Base-by-base conservation (phyloP, 2,797 vertebrate species). In the Pitangus sulphuratus region DNA sequence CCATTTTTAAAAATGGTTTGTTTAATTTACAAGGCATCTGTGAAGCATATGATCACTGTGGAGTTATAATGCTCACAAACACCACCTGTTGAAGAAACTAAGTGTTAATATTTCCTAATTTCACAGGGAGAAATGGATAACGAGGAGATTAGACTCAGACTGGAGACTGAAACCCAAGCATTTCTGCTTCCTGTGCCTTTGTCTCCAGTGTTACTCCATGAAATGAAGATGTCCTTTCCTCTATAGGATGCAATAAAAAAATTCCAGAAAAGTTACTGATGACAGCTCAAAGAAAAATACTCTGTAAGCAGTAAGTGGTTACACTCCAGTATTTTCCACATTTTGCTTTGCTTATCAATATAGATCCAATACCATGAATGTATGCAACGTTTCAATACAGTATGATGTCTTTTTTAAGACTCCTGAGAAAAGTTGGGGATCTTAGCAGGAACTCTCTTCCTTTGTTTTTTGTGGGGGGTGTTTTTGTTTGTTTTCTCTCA, bases 91-190 rank as follows among this genome's bases (percentile, higher is more conserved):
- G 89, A 76, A 77, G 85, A 93, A 86, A 82, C 47, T 17, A 75
- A 90, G 31, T 89, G 48, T 54, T 90, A 88, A 33, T 82, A 81
- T 92, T 93, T 93, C 77, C 44, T 58, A 53, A 60, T 86, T 90
- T 94, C 69, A 85, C 8, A 19, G 54, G 47, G 44, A 84, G 66
- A 72, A 90, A 50, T 72, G 47, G 62, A 89, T 62, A 90, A 68
- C 39, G 74, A 84, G 42, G 54, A 84, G 26, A n/a, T 69, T n/a
- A 69, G 30, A 78, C 25, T 85, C 76, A 87, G 57, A 15, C 17
- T 78, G 31, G 35, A 61, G 40, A 61, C 39, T 51, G n/a, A 69
- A 92, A 86, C 15, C 11, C 7, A 54, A 75, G 20, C 8, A 35
- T 48, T 92, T 93, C 66, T 90, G 42, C n/a, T 84, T 78, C 72